Percentiles rank a stretch among this genome's conserved stretches.
These are phyloP conservation scores for Xanthorhoe designata DNA, from an alignment of 2,888 invertebrate genomes.

Conservation along the genomic window DNA sequence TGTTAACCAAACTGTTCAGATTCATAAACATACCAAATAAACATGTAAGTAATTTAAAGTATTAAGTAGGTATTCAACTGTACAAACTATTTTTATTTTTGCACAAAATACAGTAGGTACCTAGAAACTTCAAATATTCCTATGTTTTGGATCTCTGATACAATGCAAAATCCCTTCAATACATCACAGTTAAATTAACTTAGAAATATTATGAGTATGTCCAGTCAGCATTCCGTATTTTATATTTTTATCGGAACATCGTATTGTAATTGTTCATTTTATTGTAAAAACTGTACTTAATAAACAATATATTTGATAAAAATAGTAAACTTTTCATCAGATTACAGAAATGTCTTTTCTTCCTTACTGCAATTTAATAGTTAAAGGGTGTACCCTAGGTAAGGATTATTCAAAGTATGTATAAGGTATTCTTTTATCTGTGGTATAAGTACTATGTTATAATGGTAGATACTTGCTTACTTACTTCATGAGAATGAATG, in stretches of 20 bases:
- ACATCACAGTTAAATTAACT: conserved; percentile 4
- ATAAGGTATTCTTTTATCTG: too few relatives aligned
- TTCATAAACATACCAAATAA: conserved; percentile 52
- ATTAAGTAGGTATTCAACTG: conserved; percentile 34
- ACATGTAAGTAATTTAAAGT: conserved; percentile 35
- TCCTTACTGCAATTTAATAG: neutral
- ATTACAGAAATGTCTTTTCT: neutral
- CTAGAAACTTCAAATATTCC: neutral
- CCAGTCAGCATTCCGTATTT: conserved; percentile 19
- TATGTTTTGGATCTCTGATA: neutral
- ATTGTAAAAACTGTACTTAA: conserved; percentile 59
- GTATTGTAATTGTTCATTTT: conserved; percentile 31
- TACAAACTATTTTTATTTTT: conserved; percentile 32
- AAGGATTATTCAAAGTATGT: too few relatives aligned
- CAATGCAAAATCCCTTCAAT: neutral
- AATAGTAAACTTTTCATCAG: conserved; percentile 30
- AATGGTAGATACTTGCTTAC: too few relatives aligned
- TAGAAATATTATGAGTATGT: neutral
- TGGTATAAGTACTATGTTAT: too few relatives aligned
- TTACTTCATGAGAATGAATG: too few relatives aligned
- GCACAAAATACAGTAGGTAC: conserved; percentile 26
- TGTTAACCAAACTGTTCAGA: conserved; percentile 56
- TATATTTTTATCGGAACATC: conserved; percentile 3
- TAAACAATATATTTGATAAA: conserved; percentile 48
- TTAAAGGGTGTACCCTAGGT: neutral